These are phyloP conservation scores for Atopsyche davidsoni DNA, from an alignment of 1,140 invertebrate species.

Conservation along the genomic window DNA sequence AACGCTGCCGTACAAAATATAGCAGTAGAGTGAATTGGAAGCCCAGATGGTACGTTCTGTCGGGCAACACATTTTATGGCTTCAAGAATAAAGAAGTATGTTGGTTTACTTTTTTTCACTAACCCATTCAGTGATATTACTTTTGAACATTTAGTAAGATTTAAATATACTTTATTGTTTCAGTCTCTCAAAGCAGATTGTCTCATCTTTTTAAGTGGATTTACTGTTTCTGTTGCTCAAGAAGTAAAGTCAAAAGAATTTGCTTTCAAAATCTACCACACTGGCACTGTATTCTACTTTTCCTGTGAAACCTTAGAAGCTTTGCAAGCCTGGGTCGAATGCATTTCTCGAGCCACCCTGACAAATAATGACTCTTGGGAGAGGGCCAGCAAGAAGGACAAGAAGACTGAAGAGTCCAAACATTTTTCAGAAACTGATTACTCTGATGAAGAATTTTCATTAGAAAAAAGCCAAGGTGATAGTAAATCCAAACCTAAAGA, in stretches of 20 bases:
- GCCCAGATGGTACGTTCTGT: constrained; percentile 73
- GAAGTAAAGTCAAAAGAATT: constrained; percentile 76
- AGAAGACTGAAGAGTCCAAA: constrained; percentile 37
- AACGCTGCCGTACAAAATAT: constrained; percentile 58
- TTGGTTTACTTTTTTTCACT: too few species aligned
- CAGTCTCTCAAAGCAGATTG: constrained; percentile 73
- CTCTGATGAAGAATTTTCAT: constrained; percentile 55
- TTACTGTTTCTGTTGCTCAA: constrained; percentile 73
- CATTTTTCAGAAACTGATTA: constrained; percentile 80
- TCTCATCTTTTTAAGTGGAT: constrained; percentile 79
- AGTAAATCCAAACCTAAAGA: too few species aligned
- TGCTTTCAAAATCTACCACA: constrained; percentile 88
- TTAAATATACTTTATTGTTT: constrained; percentile 29
- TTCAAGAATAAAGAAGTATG: constrained; percentile 57
- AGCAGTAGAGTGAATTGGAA: constrained; percentile 63
- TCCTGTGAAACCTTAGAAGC: constrained; percentile 74
- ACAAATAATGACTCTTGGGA: constrained; percentile 41
- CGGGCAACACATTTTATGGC: constrained; percentile 70
- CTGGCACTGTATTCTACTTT: constrained; percentile 83
- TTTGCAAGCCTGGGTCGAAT: constrained; percentile 66
- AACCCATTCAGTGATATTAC: too few species aligned
- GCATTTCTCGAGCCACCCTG: constrained; percentile 62
- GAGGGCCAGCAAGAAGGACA: constrained; percentile 29
- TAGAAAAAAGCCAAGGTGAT: constrained; percentile 30
- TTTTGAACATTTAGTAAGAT: background rate